Percentiles rank a stretch among this genome's conserved stretches.
phyloP scores from a whole-genome alignment of 2,797 vertebrate genomes.

The Sphenopsis melanotis region DNA sequence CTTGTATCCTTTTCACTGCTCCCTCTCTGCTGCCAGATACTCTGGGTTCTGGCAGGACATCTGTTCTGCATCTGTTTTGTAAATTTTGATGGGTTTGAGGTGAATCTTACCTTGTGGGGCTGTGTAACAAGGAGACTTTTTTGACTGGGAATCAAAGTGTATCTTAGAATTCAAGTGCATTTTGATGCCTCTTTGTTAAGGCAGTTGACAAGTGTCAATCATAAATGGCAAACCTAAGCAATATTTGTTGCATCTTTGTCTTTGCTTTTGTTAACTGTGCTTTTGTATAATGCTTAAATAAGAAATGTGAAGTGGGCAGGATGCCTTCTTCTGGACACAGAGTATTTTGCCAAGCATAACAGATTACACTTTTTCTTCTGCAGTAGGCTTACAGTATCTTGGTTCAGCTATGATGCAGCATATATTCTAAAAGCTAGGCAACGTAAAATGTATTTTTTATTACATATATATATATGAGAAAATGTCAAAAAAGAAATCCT shows the following conservation, averaged over 20 bases:
- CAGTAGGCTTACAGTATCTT: neutral
- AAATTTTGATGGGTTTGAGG: neutral
- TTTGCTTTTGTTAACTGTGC: neutral
- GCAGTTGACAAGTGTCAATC: neutral
- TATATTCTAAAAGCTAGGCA: neutral
- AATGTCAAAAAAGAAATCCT: neutral
- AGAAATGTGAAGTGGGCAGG: neutral
- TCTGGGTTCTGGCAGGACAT: neutral
- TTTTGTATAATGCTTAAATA: neutral
- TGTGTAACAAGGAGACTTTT: rapidly evolving
- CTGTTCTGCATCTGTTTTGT: neutral
- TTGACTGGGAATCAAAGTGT: neutral
- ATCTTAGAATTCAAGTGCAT: neutral
- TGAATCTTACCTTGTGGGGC: neutral
- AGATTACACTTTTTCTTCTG: neutral
- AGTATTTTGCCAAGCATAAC: neutral
- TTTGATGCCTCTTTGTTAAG: neutral
- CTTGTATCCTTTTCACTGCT: slow-evolving; percentile 90
- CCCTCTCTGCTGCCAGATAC: neutral
- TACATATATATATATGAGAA: neutral
- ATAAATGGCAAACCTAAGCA: neutral
- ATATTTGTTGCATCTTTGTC: neutral
- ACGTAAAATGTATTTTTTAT: neutral
- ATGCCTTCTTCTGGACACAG: neutral
- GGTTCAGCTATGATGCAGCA: neutral